A percentile compares a stretch with the other conserved stretches of the same genome.
These are phyloP conservation scores for Tupaia tana DNA, from an alignment of 2,113 vertebrate species.

Conservation along the genomic window DNA sequence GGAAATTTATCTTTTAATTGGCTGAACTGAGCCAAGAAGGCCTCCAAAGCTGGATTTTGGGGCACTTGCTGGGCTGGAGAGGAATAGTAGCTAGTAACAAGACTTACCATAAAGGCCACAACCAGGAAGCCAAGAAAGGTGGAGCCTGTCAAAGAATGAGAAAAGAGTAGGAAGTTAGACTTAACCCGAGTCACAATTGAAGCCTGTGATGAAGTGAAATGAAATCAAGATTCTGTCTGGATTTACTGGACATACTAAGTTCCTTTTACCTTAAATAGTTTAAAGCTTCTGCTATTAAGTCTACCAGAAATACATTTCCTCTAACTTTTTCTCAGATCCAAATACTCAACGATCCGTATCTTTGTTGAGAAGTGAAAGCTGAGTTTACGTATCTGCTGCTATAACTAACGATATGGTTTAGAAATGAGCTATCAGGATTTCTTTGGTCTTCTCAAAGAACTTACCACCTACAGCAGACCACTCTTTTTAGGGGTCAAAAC, in stretches of 20 bases:
- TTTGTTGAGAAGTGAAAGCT: constrained; percentile 30
- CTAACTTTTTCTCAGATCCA: not conserved
- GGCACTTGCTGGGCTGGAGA: constrained; percentile 66
- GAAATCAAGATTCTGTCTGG: not conserved
- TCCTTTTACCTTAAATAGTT: not conserved
- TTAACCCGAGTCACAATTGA: not conserved
- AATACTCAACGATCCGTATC: not conserved
- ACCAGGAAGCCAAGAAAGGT: not conserved
- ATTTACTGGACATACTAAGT: not conserved
- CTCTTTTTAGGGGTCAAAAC: not conserved
- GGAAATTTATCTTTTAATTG: constrained; percentile 87
- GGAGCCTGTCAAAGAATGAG: not conserved
- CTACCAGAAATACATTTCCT: not conserved
- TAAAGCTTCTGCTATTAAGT: not conserved
- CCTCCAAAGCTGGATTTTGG: constrained; percentile 78
- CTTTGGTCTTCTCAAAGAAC: not conserved
- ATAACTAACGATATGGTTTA: not conserved
- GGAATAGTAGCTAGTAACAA: constrained; percentile 23
- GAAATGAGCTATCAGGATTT: not conserved
- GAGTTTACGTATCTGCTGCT: not conserved
- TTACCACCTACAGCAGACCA: not conserved
- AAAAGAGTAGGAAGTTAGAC: not conserved
- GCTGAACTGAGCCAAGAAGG: constrained; percentile 86
- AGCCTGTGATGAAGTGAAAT: not conserved
- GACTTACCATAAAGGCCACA: rapidly evolving